Percentiles rank a stretch among this genome's conserved stretches.
These are phyloP conservation scores for Nothocercus nigrocapillus DNA, from an alignment of 2,113 vertebrate genomes.

Conservation along the genomic window DNA sequence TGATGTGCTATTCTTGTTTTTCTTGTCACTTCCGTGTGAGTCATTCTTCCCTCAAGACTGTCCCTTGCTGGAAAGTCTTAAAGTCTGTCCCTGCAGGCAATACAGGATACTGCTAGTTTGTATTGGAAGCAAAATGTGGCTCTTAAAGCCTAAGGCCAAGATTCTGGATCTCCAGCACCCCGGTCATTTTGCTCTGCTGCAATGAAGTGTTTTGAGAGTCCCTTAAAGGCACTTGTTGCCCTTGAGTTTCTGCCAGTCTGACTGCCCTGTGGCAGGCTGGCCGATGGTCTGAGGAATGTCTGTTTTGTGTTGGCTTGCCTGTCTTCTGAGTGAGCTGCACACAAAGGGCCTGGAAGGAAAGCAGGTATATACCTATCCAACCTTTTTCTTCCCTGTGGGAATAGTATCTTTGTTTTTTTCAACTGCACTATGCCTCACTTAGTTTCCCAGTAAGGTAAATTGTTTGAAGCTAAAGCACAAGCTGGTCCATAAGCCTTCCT, in stretches of 20 bases:
- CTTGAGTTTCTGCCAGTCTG: not conserved
- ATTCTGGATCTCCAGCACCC: not conserved
- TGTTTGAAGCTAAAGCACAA: slow-evolving; percentile 33
- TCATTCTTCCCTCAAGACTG: not conserved
- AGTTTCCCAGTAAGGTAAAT: not conserved
- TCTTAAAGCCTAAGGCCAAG: not conserved
- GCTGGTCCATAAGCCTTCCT: slow-evolving; percentile 36
- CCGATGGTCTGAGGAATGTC: not conserved
- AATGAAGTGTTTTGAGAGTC: not conserved
- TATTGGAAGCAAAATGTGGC: not conserved
- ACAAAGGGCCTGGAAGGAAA: not conserved
- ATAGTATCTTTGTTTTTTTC: not conserved
- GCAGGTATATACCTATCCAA: not conserved
- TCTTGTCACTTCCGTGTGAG: no score
- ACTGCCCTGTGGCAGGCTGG: not conserved
- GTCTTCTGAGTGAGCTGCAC: not conserved
- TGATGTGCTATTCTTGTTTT: not conserved
- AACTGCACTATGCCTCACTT: not conserved
- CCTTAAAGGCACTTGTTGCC: not conserved
- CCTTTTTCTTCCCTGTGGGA: not conserved
- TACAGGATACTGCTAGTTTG: not conserved
- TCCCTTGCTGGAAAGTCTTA: not conserved
- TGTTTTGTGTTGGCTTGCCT: not conserved
- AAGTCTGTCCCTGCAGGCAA: not conserved
- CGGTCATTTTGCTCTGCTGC: not conserved